Conservation (phyloP, 2,888 invertebrate species). For the Ichneumoninae sp. region DNA sequence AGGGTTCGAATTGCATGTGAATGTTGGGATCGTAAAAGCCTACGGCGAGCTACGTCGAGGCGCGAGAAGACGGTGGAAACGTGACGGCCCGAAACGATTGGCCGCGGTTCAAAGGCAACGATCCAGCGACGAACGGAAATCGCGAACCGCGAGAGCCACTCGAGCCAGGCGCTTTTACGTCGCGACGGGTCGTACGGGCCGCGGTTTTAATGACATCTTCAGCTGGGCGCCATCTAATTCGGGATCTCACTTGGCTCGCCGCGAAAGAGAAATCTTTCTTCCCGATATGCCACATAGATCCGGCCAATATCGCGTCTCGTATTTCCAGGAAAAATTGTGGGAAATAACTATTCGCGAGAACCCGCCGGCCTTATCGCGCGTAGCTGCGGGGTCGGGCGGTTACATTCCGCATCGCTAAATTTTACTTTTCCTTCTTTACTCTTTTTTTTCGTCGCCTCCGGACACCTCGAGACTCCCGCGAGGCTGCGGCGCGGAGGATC, state of each 20-base stretch:
- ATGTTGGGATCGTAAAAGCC: conserved; percentile 27
- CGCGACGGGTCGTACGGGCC: background rate
- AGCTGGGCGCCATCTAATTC: conserved; percentile 20
- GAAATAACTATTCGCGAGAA: background rate
- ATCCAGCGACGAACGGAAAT: conserved; percentile 35
- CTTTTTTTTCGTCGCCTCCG: background rate
- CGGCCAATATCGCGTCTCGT: conserved; percentile 20
- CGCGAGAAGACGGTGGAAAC: background rate
- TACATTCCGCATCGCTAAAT: background rate
- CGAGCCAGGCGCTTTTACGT: conserved; percentile 16
- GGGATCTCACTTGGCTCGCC: conserved; percentile 39
- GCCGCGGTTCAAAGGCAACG: conserved; percentile 58
- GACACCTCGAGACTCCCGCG: background rate
- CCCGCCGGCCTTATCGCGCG: background rate
- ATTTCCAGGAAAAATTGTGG: conserved; percentile 3
- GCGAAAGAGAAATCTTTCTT: conserved; percentile 36
- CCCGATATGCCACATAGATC: background rate
- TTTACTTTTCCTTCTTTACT: background rate
- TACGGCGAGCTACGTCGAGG: background rate
- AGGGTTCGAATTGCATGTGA: background rate
- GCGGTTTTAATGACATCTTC: conserved; percentile 27
- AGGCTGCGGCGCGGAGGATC: background rate
- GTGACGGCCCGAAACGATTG: conserved; percentile 35
- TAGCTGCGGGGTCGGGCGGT: background rate
- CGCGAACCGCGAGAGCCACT: background rate